These are phyloP conservation scores for Anolis sagrei DNA, from an alignment of 2,113 vertebrate species.

Conservation along the genomic window DNA sequence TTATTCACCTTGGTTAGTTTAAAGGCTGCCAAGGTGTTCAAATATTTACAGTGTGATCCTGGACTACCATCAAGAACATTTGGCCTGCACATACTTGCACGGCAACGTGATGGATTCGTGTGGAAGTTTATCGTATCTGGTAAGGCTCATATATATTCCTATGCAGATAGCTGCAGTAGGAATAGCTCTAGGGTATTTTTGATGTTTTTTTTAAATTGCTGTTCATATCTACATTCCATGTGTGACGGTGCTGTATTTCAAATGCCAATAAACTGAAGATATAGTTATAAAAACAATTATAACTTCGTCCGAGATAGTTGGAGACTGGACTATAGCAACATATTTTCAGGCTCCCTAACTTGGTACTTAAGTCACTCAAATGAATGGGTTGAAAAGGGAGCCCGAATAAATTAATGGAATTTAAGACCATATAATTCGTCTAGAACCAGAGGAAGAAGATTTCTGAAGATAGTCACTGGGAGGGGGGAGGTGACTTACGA, in stretches of 20 bases:
- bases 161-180: background rate
- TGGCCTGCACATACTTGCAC: fast-evolving
- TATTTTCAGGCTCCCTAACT: background rate
- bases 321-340: background rate
- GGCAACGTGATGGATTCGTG: constrained; percentile 34
- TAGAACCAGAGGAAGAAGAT: background rate
- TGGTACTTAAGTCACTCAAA: background rate
- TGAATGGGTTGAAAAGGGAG: background rate
- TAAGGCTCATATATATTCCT: constrained; percentile 43
- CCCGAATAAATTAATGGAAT: background rate
- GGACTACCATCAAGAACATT: background rate
- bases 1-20: constrained; percentile 47
- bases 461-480: background rate
- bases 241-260: background rate
- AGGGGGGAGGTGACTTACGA: background rate
- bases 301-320: background rate
- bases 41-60: constrained; percentile 35
- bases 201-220: background rate
- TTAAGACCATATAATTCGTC: background rate
- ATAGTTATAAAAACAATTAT: background rate
- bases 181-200: fast-evolving
- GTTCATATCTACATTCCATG: background rate
- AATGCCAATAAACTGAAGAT: too few species aligned
- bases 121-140: constrained; percentile 48
- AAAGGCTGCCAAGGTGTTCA: constrained; percentile 5